These are phyloP conservation scores for Rallus limicola DNA, from an alignment of 2,113 vertebrate species.

Conservation along the genomic window DNA sequence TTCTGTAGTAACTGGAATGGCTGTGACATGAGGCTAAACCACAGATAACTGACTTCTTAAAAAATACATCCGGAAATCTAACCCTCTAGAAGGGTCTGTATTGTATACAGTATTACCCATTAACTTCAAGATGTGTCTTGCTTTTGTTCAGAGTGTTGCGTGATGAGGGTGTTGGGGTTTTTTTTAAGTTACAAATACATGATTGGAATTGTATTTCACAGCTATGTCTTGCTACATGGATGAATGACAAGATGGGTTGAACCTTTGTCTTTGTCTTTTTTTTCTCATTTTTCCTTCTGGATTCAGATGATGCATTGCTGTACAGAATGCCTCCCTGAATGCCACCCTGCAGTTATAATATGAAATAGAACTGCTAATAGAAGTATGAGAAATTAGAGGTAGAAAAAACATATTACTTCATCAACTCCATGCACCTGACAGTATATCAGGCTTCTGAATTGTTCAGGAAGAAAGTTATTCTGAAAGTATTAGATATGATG, in stretches of 20 bases:
- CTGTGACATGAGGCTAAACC: constrained; percentile 64
- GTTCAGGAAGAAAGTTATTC: constrained; percentile 6
- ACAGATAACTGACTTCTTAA: constrained; percentile 45
- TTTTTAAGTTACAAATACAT: constrained; percentile 45
- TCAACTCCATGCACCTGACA: background rate
- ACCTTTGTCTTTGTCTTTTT: constrained; percentile 27
- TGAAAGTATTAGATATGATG: constrained; percentile 17
- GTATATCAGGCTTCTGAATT: background rate
- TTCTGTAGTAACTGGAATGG: constrained; percentile 49
- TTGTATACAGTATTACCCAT: constrained; percentile 50
- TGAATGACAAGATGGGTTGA: constrained; percentile 49
- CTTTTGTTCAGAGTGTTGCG: constrained; percentile 50
- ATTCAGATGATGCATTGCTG: constrained; percentile 41
- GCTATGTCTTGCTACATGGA: constrained; percentile 1
- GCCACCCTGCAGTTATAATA: constrained; percentile 53
- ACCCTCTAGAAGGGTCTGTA: constrained; percentile 52
- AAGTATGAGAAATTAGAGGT: constrained; percentile 52
- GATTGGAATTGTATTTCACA: constrained; percentile 57
- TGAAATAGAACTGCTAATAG: constrained; percentile 62
- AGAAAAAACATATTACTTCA: constrained; percentile 36
- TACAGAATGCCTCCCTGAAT: constrained; percentile 35
- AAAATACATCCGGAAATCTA: constrained; percentile 61
- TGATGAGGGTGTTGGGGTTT: background rate
- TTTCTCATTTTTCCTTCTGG: constrained; percentile 24
- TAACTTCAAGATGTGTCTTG: constrained; percentile 50